These are phyloP conservation scores for Melipona beecheii DNA, from an alignment of 2,888 invertebrate genomes.

Conservation along the genomic window DNA sequence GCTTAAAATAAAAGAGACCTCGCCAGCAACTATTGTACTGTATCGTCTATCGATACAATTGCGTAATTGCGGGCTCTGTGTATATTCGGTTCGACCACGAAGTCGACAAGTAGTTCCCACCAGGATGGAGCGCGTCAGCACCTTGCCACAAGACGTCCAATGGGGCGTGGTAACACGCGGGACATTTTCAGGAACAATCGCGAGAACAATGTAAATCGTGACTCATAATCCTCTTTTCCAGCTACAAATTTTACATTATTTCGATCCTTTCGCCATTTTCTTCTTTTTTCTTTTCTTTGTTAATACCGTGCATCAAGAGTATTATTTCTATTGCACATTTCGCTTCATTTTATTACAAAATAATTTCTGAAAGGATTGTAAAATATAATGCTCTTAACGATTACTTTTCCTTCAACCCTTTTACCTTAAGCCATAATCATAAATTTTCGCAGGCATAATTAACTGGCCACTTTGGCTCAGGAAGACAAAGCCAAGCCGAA, in stretches of 20 bases:
- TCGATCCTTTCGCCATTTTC: conserved; percentile 10
- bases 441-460: background rate
- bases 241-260: background rate
- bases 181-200: conserved; percentile 63
- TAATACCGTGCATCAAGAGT: no score
- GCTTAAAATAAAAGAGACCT: conserved; percentile 75
- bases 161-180: conserved; percentile 56
- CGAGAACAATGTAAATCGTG: conserved; percentile 51
- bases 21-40: conserved; percentile 28
- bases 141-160: conserved; percentile 61
- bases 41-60: conserved; percentile 27
- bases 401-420: no score
- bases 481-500: background rate
- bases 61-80: conserved; percentile 23
- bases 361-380: no score
- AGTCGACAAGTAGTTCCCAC: conserved; percentile 83
- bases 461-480: background rate
- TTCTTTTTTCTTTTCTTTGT: background rate
- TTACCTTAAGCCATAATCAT: background rate
- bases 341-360: no score
- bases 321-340: no score
- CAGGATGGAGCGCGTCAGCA: conserved; percentile 66
- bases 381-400: no score
- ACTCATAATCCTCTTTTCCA: conserved; percentile 18
- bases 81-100: conserved; percentile 48